phyloP scores from a whole-genome alignment of 1,140 invertebrate genomes.

The Rhyzopertha dominica region DNA sequence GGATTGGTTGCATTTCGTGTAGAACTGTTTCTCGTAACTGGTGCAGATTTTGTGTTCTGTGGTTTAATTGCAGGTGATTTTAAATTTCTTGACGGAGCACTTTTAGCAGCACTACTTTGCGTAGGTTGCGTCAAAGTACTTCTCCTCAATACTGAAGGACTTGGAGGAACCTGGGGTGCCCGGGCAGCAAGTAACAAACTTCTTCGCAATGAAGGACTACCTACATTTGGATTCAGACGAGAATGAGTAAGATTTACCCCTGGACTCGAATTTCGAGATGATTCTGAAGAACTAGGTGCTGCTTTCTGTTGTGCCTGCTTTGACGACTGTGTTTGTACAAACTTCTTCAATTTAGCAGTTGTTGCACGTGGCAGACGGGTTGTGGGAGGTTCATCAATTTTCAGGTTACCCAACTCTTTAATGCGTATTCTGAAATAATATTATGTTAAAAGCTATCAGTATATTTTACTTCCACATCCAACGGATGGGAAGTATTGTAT shows the following conservation, averaged over 20 bases:
- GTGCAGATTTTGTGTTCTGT: constrained; percentile 12
- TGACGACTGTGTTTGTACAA: constrained; percentile 31
- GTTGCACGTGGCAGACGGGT: constrained; percentile 46
- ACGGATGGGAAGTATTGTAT: not conserved
- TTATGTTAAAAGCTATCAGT: not conserved
- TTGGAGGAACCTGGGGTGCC: constrained; percentile 43
- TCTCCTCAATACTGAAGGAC: constrained; percentile 35
- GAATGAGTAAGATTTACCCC: constrained; percentile 53
- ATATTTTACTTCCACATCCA: not conserved
- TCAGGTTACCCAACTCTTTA: constrained; percentile 29
- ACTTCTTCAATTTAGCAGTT: constrained; percentile 40
- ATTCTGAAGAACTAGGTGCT: constrained; percentile 56
- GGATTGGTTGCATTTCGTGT: constrained; percentile 6
- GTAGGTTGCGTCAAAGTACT: constrained; percentile 43
- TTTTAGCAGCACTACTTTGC: constrained; percentile 40
- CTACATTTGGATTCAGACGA: constrained; percentile 38
- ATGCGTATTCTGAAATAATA: constrained; percentile 28
- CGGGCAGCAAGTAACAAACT: constrained; percentile 40
- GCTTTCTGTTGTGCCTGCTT: constrained; percentile 43
- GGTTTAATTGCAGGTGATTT: constrained; percentile 10
- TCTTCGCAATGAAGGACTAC: constrained; percentile 45
- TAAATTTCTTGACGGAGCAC: constrained; percentile 23
- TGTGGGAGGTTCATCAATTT: constrained; percentile 27
- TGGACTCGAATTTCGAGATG: constrained; percentile 62
- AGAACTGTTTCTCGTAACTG: constrained; percentile 9